Conservation (phyloP, 64 coral and sea anemone genomes). For the Montipora foliosa region DNA sequence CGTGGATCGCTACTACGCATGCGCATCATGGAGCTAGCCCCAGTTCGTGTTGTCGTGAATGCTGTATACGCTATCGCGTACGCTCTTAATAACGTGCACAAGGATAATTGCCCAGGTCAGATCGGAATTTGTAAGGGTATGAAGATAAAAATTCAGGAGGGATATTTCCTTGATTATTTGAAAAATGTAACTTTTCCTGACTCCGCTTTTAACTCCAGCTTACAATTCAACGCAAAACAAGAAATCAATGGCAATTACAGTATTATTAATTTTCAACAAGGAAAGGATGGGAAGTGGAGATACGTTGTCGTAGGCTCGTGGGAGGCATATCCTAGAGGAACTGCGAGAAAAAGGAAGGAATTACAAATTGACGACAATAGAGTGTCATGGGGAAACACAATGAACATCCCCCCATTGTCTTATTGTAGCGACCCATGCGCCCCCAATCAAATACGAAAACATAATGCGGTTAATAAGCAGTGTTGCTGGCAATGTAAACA, state of each 20-base stretch:
- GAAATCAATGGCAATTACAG: conserved; percentile 95
- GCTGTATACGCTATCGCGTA: conserved; percentile 93
- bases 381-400: conserved; percentile 74
- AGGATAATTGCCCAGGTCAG: conserved; percentile 34
- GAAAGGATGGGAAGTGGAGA: conserved; percentile 41
- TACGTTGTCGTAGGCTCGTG: conserved; percentile 85
- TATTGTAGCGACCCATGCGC: conserved; percentile 73
- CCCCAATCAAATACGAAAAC: conserved; percentile 51
- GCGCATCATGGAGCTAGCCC: conserved; percentile 77
- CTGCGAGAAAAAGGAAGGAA: neutral
- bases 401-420: conserved; percentile 48
- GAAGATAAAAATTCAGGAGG: conserved; percentile 21
- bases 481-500: conserved; percentile 85
- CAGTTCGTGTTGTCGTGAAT: conserved; percentile 93
- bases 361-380: conserved; percentile 48
- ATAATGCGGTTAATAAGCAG: conserved; percentile 24
- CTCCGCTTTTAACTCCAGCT: conserved; percentile 50
- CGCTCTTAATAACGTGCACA: conserved; percentile 80
- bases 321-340: conserved; percentile 16
- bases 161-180: conserved; percentile 62
- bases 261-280: conserved; percentile 90
- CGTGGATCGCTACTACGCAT: neutral
- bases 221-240: conserved; percentile 91
- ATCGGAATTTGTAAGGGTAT: conserved; percentile 79
- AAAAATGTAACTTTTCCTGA: conserved; percentile 88